These are phyloP conservation scores for Uloborus diversus DNA, from an alignment of 1,140 invertebrate genomes.

Conservation along the genomic window DNA sequence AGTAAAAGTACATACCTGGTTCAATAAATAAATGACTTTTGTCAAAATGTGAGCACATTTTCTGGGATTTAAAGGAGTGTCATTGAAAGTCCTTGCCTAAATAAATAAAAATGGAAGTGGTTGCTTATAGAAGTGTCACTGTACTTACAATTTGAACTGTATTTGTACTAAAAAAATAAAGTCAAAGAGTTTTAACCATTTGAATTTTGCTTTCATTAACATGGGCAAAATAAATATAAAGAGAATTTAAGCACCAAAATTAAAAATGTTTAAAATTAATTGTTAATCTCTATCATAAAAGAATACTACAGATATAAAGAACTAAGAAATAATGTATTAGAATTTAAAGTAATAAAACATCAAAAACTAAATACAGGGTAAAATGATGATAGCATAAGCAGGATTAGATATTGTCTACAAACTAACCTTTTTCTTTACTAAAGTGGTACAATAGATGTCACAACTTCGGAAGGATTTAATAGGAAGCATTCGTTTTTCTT, in stretches of 20 bases:
- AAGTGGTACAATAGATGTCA: no score
- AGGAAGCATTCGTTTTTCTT: no score
- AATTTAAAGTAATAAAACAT: no score
- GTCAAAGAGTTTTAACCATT: not conserved
- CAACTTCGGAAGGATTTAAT: no score
- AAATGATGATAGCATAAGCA: no score
- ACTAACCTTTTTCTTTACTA: no score
- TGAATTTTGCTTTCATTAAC: not conserved
- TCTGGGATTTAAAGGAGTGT: slow-evolving; percentile 94
- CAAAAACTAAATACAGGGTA: no score
- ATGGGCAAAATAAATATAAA: not conserved
- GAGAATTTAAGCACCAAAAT: not conserved
- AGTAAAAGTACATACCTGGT: slow-evolving; percentile 71
- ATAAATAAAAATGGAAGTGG: not conserved
- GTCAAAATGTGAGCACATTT: slow-evolving; percentile 97
- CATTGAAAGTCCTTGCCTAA: slow-evolving; percentile 92
- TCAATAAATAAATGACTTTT: slow-evolving; percentile 95
- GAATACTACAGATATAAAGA: no score
- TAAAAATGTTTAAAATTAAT: not conserved
- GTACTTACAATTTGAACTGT: not conserved
- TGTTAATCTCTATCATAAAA: no score
- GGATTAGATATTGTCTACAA: no score
- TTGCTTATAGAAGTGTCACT: not conserved
- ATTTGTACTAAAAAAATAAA: not conserved
- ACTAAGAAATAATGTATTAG: no score